phyloP scores from a whole-genome alignment of 1,140 invertebrate species.

The Aphaenogaster floridana region DNA sequence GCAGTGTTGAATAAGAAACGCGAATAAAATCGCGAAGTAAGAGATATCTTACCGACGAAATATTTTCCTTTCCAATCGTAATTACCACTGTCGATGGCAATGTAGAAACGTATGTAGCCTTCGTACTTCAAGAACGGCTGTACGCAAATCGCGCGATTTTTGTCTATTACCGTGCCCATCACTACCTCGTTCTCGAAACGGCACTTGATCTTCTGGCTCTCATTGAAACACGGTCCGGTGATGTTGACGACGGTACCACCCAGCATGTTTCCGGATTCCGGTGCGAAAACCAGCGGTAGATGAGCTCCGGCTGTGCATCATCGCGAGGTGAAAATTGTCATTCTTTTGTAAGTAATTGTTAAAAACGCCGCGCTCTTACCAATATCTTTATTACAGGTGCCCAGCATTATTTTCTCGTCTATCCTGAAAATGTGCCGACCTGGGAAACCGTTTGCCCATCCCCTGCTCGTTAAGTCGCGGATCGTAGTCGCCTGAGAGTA shows the following conservation, averaged over 20 bases:
- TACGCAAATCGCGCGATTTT: conserved; percentile 95
- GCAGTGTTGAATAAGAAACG: not conserved
- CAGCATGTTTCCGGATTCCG: conserved; percentile 98
- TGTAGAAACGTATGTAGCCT: conserved; percentile 95
- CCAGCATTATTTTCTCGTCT: conserved; percentile 97
- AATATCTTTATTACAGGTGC: conserved; percentile 96
- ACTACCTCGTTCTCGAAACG: conserved; percentile 93
- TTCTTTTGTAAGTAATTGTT: not conserved
- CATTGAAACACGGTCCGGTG: conserved; percentile 96
- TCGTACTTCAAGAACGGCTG: conserved; percentile 96
- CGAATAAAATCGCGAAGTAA: not conserved
- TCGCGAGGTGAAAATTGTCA: not conserved
- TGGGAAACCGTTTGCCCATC: conserved; percentile 95
- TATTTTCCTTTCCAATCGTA: conserved; percentile 97
- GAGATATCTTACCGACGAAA: conserved; percentile 92
- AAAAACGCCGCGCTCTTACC: conserved; percentile 86
- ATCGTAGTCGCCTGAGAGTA: conserved; percentile 96
- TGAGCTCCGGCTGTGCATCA: conserved; percentile 90
- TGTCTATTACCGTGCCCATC: conserved; percentile 91
- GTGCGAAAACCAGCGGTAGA: conserved; percentile 94
- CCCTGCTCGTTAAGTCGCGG: conserved; percentile 93
- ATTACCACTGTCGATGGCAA: conserved; percentile 90
- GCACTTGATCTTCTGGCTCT: conserved; percentile 92
- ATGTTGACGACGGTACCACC: conserved; percentile 98
- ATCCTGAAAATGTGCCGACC: conserved; percentile 97